Evolutionary conservation across 1,140 invertebrate species (phyloP), one percentile per base, ranked within the genome.

Genomic region (Zaprionus africanus): DNA sequence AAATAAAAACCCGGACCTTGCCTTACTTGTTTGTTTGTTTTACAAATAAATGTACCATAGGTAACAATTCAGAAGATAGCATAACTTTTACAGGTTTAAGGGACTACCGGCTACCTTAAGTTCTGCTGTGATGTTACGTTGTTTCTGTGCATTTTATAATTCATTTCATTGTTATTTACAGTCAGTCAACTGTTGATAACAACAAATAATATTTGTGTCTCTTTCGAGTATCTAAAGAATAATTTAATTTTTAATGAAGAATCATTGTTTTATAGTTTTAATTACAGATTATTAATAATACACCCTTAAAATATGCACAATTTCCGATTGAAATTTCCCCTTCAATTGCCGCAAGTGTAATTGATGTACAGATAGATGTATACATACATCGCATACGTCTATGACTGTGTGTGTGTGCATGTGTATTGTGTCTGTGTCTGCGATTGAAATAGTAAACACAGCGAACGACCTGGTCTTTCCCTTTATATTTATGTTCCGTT

Each of bases 381-480:
- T 26, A 57, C 38, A 17, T 28, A 71, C 57, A 59, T 28, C 17
- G 26, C n/a, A 46, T 9, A n/a, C n/a, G 17, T 17, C 7, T 46
- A 11, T 46, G 13, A 19, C 49, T 46, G 41, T 62, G n/a, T 46
- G 36, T 46, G 59, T 62, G 49, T 34, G 24, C 5, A 28, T 43
- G 38, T 28, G 24, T 7, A 56, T 56, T 63, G 22, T 79, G 17
- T 79, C 38, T 70, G 61, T 76, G 46, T 69, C 60, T 79, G 76
- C 56, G 62, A 78, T 51, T 79, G 58, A 86, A 86, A 86, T 86
- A 86, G 86, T 86, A 86, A 86, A 76, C 68, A 72, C 82, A 71
- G 62, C 26, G 51, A 70, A 76, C 43, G 58, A 61, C 26, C 24
- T 49, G 51, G 62, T 65, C 38, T 58, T 46, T 58, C 62, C 68